These are phyloP conservation scores for Syngnathus typhle DNA, from an alignment of 2,113 vertebrate genomes.

Conservation along the genomic window DNA sequence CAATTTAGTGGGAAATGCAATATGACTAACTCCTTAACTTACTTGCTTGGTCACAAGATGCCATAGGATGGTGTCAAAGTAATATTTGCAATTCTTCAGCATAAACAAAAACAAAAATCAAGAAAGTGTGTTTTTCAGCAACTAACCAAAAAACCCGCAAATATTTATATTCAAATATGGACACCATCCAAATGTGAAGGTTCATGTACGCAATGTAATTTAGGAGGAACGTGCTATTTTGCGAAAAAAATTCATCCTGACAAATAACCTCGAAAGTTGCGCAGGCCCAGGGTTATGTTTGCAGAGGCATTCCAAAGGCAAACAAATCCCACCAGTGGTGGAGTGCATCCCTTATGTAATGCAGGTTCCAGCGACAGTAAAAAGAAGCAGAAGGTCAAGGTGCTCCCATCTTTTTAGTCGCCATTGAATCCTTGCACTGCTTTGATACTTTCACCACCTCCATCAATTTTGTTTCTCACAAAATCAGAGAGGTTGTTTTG, in stretches of 20 bases:
- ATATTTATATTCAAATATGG: background rate
- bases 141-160: background rate
- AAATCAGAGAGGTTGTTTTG: background rate
- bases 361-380: background rate
- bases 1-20: too few relatives aligned
- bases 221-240: background rate
- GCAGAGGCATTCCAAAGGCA: background rate
- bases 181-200: too few relatives aligned
- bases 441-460: slow-evolving; percentile 1
- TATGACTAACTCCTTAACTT: too few relatives aligned
- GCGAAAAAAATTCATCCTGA: background rate
- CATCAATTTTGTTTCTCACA: background rate
- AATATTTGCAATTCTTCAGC: background rate
- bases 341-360: background rate
- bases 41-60: background rate
- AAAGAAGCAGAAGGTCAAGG: background rate
- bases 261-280: background rate
- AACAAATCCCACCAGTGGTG: background rate
- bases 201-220: background rate
- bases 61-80: background rate
- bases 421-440: slow-evolving; percentile 3
- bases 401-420: background rate
- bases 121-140: background rate
- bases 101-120: background rate
- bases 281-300: background rate